These are phyloP conservation scores for Trachemys scripta DNA, from an alignment of 2,113 vertebrate genomes.

Conservation along the genomic window DNA sequence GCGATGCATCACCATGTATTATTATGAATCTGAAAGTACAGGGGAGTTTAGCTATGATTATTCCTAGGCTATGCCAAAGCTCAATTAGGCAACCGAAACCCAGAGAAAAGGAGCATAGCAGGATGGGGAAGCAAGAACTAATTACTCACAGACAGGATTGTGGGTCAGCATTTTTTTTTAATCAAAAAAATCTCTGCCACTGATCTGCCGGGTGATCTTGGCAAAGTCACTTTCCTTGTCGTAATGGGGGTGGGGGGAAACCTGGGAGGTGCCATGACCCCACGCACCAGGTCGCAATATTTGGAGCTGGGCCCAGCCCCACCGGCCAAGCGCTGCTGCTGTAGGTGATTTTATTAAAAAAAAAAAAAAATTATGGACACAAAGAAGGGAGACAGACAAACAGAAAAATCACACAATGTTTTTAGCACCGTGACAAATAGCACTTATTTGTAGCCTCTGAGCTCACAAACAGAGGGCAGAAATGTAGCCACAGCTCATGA, in stretches of 20 bases:
- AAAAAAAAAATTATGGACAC: no score
- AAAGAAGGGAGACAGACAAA: neutral
- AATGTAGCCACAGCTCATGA: neutral
- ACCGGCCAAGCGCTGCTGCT: no score
- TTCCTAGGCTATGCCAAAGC: no score
- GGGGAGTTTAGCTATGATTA: neutral
- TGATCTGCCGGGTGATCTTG: neutral
- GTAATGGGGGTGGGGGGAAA: no score
- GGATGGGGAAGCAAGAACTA: neutral
- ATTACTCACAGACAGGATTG: neutral
- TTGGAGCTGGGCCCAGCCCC: no score
- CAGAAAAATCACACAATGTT: neutral
- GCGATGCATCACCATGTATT: neutral
- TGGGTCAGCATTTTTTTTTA: neutral
- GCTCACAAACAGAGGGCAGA: neutral
- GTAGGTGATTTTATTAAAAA: no score
- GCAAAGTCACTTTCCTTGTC: neutral
- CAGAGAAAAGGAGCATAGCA: neutral
- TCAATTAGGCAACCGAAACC: neutral
- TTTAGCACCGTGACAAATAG: neutral
- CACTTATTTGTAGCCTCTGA: neutral
- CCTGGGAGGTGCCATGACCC: no score
- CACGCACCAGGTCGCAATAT: neutral
- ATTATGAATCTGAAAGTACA: neutral
- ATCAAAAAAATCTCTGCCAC: neutral